Conservation (phyloP, 2,113 vertebrate species). For the Octodon degus region DNA sequence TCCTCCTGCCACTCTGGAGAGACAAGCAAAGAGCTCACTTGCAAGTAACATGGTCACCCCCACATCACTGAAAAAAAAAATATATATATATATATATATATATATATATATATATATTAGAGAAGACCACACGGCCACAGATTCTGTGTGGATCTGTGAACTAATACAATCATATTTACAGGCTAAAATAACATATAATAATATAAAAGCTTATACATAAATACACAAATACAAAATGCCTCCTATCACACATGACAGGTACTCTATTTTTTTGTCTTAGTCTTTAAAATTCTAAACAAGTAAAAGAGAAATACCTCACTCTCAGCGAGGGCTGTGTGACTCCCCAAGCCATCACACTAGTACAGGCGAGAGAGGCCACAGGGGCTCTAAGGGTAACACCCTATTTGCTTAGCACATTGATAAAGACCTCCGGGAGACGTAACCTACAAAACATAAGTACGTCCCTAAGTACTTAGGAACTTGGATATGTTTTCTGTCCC, state of each 20-base stretch:
- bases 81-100: no score
- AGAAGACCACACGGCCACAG: neutral
- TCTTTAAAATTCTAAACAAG: constrained; percentile 16
- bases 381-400: no score
- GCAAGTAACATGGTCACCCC: neutral
- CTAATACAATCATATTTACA: neutral
- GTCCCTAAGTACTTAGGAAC: neutral
- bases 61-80: neutral
- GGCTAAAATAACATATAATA: neutral
- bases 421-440: no score
- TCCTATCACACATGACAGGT: neutral
- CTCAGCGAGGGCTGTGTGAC: neutral
- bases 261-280: neutral
- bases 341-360: neutral
- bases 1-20: neutral
- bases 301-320: neutral
- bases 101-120: no score
- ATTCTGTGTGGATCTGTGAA: constrained; percentile 24
- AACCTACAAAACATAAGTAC: neutral
- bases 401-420: neutral
- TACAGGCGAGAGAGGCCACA: neutral
- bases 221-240: neutral
- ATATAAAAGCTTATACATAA: neutral
- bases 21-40: neutral
- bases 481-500: neutral